Conservation (phyloP, 2,113 vertebrate species). For the Corapipo altera region DNA sequence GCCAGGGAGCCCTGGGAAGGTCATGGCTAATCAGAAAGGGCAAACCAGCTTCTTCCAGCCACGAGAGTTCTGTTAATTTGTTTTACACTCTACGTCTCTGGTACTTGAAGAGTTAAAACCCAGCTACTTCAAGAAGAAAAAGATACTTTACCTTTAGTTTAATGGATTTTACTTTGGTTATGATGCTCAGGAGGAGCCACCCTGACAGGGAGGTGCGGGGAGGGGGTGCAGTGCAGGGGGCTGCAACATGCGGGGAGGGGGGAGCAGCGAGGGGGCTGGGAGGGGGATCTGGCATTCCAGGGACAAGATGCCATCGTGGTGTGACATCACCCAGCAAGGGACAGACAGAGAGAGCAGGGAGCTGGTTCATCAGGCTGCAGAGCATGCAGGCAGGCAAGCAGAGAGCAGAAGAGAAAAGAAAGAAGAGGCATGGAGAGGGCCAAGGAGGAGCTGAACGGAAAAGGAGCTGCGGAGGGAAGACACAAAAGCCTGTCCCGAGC, state of each 20-base stretch:
- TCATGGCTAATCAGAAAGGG: neutral
- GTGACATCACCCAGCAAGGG: constrained; percentile 6
- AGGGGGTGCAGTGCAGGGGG: neutral
- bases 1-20: constrained; percentile 47
- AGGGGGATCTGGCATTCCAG: neutral
- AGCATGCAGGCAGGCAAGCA: constrained; percentile 57
- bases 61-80: neutral
- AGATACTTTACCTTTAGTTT: constrained; percentile 81
- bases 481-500: constrained; percentile 67
- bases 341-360: constrained; percentile 38
- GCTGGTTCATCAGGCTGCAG: neutral
- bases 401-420: constrained; percentile 30
- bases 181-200: constrained; percentile 64
- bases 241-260: neutral
- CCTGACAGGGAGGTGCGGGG: constrained; percentile 47
- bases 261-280: neutral
- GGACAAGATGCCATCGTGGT: constrained; percentile 2
- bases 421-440: constrained; percentile 44
- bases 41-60: neutral
- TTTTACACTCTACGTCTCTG: constrained; percentile 44
- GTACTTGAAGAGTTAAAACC: constrained; percentile 71
- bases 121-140: constrained; percentile 63
- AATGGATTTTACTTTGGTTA: constrained; percentile 78
- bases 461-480: constrained; percentile 56
- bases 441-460: constrained; percentile 52